Evolutionary conservation across 2,797 vertebrate species (phyloP), one percentile per base, ranked within the genome.

Genomic region (Distichodus sexfasciatus): DNA sequence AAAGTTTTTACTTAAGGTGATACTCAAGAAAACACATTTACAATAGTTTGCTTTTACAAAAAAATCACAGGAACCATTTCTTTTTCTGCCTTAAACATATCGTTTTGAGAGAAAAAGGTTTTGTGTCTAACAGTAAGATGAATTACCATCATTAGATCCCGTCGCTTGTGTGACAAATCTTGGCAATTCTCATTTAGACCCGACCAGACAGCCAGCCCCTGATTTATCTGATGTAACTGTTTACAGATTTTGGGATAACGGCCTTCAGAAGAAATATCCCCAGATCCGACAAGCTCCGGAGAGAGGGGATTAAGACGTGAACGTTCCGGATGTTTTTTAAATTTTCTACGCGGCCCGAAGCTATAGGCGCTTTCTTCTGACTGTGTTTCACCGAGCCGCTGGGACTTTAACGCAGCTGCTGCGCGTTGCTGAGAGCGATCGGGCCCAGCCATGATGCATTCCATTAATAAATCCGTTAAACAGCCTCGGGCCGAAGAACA

Each of bases 401-500:
- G 73, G 73, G 66, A 76, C 46, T 73, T 76, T 8, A 19, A 15
- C 44, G 47, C 68, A 61, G 73, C 66, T 65, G 60, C 58, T 65
- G 66, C 63, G 64, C 51, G 35, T 40, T 36, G 66, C 67, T 74
- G 50, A 58, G 59, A 73, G 66, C 58, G 17, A 73, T 38, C 19
- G 54, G 63, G 55, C 67, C 57, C 23, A 35, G 70, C 69, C 53
- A 59, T 67, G 74, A 73, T 54, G 62, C 65, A 46, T 67, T 71
- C 58, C 74, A 74, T 76, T 79, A 79, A 73, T 76, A 79, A 76
- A 71, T 79, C 62, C 74, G 68, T 68, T 73, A 66, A 72, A 76
- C 46, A 67, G 77, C 77, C 66, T 59, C 41, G 14, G 66, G 74
- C 67, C 63, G 29, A 53, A 41, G 59, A 71, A 68, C 63, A 65